Base-by-base conservation (phyloP, 2,888 invertebrate genomes). In the Osmoderma eremita region DNA sequence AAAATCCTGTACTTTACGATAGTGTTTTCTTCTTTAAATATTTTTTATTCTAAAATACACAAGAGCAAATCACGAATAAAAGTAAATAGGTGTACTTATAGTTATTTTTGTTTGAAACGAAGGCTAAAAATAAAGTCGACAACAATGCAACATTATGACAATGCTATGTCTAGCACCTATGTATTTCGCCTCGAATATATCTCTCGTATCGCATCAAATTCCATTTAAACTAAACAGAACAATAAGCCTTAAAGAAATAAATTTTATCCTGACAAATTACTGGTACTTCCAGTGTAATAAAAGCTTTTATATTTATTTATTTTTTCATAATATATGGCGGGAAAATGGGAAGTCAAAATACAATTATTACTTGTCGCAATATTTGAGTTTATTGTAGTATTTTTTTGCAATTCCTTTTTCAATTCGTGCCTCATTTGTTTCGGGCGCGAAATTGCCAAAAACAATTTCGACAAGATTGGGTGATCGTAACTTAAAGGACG, bases 371-470 rank as follows among this genome's bases (percentile, higher is more conserved):
- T 3, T 48, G 48, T 48, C 48, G n/a, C 20, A 18, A 48, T 20
- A 48, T 48, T 48, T 18, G 48, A 36, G 15, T 53, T 53, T 36
- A 53, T 36, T 30, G 18, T 17, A 10, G 18, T 41, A 8, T 56
- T 22, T 48, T 18, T 48, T 48, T 48, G 15, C 45, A 15, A n/a
- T n/a, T n/a, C n/a, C 20, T n/a, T 41, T 54, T 39, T 39, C 20
- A 56, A 18, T 22, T 41, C 10, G 20, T 22, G n/a, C 39, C 39
- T 56, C 41, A 41, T 39, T 41, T 56, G 41, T 56, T 56, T 56
- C n/a, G 56, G 41, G 41, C 58, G 45, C 45, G 45, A 45, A 58
- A 58, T 58, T 5, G 58, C 58, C 58, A 42, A 58, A 58, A 58
- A 58, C 58, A 24, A 58, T 45, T 58, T 45, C 58, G 42, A 42